A percentile compares a stretch with the other conserved stretches of the same genome.
Evolutionary conservation across 2,113 vertebrate species (phyloP).

Genomic region (Notarius lentiginosus): DNA sequence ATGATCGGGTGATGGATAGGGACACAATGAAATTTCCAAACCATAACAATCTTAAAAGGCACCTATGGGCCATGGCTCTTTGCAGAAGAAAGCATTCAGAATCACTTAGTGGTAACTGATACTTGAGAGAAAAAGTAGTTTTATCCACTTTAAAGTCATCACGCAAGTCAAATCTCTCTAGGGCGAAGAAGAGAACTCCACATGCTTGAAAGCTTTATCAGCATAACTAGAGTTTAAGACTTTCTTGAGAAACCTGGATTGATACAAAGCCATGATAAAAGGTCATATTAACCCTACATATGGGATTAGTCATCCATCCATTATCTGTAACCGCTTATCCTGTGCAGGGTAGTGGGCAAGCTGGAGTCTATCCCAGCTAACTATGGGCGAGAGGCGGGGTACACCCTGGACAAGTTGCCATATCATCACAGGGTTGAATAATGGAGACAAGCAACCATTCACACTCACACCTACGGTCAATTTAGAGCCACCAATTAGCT

Average conservation of each 20-base stretch:
- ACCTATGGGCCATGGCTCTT: not conserved
- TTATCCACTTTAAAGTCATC: not conserved
- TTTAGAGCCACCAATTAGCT: no score
- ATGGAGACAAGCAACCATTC: no score
- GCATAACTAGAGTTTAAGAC: not conserved
- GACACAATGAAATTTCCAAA: not conserved
- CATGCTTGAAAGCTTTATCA: not conserved
- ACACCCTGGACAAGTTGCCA: no score
- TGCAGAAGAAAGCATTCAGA: not conserved
- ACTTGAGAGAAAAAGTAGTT: not conserved
- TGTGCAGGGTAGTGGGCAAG: no score
- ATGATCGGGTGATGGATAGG: not conserved
- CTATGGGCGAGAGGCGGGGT: no score
- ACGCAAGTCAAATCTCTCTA: not conserved
- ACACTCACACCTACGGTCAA: no score
- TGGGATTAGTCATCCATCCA: no score
- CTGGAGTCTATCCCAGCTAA: no score
- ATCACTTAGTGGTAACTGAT: not conserved
- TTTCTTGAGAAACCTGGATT: not conserved
- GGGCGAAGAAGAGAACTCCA: not conserved
- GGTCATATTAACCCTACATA: not conserved
- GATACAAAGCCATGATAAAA: not conserved
- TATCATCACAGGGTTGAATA: no score
- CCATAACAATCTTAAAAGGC: not conserved
- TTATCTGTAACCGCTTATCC: no score